A percentile compares a stretch with the other conserved stretches of the same genome.
phyloP scores from a whole-genome alignment of 1,140 invertebrate species.

The Dermatophagoides farinae region DNA sequence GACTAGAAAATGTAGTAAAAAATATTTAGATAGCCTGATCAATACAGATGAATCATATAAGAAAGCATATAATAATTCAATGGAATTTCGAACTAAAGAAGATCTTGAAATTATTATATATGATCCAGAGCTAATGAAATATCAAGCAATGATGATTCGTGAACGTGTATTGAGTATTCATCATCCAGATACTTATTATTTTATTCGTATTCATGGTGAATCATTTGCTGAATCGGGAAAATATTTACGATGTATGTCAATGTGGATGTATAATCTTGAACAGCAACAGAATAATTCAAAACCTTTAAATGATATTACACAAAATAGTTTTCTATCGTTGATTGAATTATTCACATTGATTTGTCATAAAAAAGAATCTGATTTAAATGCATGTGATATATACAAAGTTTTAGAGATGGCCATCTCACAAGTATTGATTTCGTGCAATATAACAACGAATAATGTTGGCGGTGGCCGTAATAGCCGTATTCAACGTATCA shows the following conservation, averaged over 20 bases:
- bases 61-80: background rate
- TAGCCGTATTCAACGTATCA: background rate
- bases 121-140: constrained; percentile 60
- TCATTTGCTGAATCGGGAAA: constrained; percentile 84
- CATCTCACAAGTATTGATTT: constrained; percentile 66
- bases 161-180: constrained; percentile 76
- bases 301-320: constrained; percentile 79
- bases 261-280: constrained; percentile 91
- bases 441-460: constrained; percentile 40
- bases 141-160: constrained; percentile 81
- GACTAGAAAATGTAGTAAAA: constrained; percentile 27
- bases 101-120: constrained; percentile 59
- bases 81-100: constrained; percentile 35
- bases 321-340: constrained; percentile 75
- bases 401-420: constrained; percentile 46
- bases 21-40: background rate
- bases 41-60: background rate
- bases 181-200: constrained; percentile 89
- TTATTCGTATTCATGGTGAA: constrained; percentile 75
- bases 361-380: constrained; percentile 33
- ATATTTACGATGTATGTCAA: constrained; percentile 67
- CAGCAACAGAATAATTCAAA: constrained; percentile 62
- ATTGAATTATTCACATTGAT: constrained; percentile 86
- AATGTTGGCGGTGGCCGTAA: constrained; percentile 21
- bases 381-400: background rate